Evolutionary conservation across 2,797 vertebrate species (phyloP).

Genomic region (Hoplostethus atlanticus): DNA sequence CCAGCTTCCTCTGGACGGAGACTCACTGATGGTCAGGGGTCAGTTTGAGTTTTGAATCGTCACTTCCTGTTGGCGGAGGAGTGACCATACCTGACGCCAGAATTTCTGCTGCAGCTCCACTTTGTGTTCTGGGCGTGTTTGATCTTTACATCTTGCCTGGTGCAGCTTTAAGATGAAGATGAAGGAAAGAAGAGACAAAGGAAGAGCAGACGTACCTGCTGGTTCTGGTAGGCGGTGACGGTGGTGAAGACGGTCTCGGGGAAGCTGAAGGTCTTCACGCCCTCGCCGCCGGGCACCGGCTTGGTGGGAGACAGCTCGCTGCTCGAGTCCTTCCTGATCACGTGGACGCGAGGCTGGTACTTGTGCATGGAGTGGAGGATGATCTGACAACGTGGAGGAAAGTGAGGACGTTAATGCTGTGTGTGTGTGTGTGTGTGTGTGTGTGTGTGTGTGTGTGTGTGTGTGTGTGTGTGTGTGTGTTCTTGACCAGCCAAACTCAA

Average conservation of each 20-base stretch:
- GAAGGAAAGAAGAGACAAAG: neutral
- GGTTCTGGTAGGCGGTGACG: conserved; percentile 99
- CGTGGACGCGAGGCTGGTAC: conserved; percentile 93
- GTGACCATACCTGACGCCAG: too few species aligned
- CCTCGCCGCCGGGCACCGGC: conserved; percentile 91
- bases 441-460: neutral
- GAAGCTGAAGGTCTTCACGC: conserved; percentile 95
- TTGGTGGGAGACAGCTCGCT: conserved; percentile 95
- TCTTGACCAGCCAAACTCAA: neutral
- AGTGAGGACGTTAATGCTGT: neutral
- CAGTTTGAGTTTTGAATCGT: too few species aligned
- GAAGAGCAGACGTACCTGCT: conserved; percentile 87
- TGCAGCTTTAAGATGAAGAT: too few species aligned
- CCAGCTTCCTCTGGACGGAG: too few species aligned
- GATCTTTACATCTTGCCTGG: too few species aligned
- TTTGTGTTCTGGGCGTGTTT: too few species aligned
- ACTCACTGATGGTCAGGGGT: too few species aligned
- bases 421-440: too few species aligned
- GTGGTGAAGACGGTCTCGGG: conserved; percentile 99
- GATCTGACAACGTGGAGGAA: conserved; percentile 82
- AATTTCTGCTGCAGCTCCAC: too few species aligned
- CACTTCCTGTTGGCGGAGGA: too few species aligned
- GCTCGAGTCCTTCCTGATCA: conserved; percentile 93
- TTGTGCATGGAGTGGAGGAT: conserved; percentile 99
- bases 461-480: neutral